phyloP scores from a whole-genome alignment of 2,888 invertebrate species.

The Cylloceria caligata region DNA sequence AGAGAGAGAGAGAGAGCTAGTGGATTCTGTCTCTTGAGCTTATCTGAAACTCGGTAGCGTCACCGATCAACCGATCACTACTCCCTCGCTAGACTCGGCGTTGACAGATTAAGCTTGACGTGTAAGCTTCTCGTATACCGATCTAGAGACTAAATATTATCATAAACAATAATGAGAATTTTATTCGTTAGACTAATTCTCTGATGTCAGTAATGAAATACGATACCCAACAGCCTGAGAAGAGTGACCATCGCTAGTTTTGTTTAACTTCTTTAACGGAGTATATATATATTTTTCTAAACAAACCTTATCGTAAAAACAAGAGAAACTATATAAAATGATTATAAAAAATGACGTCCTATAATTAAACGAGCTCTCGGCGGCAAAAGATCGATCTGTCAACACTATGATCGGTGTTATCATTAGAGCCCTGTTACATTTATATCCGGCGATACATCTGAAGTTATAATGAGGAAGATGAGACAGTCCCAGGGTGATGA shows the following conservation, averaged over 20 bases:
- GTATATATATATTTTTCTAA: not conserved
- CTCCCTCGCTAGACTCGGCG: not conserved
- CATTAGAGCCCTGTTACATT: not conserved
- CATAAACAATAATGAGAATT: not conserved
- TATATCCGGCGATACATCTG: constrained; percentile 25
- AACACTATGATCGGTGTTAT: constrained; percentile 19
- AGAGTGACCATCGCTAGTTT: too few relatives aligned
- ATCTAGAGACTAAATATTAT: not conserved
- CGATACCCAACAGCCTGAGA: not conserved
- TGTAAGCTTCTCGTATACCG: not conserved
- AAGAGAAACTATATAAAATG: not conserved
- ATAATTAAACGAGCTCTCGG: constrained; percentile 5
- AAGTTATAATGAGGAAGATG: constrained; percentile 62
- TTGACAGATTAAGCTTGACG: not conserved
- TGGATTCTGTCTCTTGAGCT: not conserved
- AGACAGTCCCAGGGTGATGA: constrained; percentile 3
- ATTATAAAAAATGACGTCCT: not conserved
- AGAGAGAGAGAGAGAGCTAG: too few relatives aligned
- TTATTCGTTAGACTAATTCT: not conserved
- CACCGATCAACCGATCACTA: not conserved
- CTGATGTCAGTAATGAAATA: not conserved
- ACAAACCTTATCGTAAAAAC: not conserved
- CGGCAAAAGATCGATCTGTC: constrained; percentile 1
- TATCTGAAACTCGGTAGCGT: not conserved
- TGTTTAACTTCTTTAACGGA: not conserved